Evolutionary conservation across 2,888 invertebrate genomes (phyloP).

Genomic region (Drosophila meridiana): DNA sequence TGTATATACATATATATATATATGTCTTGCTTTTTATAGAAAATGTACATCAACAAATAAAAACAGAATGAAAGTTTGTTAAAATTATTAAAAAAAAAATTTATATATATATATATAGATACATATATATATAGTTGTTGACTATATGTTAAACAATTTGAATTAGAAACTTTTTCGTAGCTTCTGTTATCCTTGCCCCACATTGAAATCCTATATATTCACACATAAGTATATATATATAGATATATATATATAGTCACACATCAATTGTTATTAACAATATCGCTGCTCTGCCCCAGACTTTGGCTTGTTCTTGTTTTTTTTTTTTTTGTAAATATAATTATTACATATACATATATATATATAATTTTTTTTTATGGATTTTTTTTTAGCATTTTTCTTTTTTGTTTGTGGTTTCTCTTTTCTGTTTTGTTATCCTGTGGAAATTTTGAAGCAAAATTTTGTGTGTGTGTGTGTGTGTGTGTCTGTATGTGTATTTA

Average conservation of each 20-base stretch:
- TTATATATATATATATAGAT: conserved; percentile 2
- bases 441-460: conserved; percentile 14
- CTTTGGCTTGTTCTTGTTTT: conserved; percentile 29
- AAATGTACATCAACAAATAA: conserved; percentile 14
- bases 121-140: conserved; percentile 5
- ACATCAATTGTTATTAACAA: conserved; percentile 19
- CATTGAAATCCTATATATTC: conserved; percentile 2
- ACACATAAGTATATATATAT: conserved; percentile 8
- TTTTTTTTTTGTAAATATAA: conserved; percentile 3
- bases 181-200: conserved; percentile 11
- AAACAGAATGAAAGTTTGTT: conserved; percentile 3
- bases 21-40: conserved; percentile 9
- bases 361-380: background rate
- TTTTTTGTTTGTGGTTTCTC: background rate
- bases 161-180: conserved; percentile 12
- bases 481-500: conserved; percentile 10
- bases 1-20: conserved; percentile 10
- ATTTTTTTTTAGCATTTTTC: background rate
- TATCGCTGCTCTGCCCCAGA: conserved; percentile 22
- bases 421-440: background rate
- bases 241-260: conserved; percentile 4
- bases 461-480: conserved; percentile 11
- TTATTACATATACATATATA: conserved; percentile 6
- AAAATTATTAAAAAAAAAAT: conserved; percentile 18
- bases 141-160: conserved; percentile 2